A percentile compares a stretch with the other conserved stretches of the same genome.
Evolutionary conservation across 2,113 vertebrate genomes (phyloP).

Genomic region (Lampris megalopsis): DNA sequence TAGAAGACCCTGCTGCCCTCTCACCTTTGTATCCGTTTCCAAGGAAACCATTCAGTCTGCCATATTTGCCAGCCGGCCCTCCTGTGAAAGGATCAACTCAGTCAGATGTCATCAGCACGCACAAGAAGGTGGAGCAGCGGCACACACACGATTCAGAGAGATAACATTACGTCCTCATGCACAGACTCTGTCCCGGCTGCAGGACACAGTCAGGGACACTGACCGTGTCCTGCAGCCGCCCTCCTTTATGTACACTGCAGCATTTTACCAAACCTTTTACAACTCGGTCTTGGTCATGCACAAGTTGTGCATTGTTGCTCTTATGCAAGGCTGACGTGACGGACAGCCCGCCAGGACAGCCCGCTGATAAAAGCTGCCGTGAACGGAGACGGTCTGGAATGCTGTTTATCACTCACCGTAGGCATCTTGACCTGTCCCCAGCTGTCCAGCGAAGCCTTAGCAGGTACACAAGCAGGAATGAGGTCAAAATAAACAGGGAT

Average conservation of each 20-base stretch:
- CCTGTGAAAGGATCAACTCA: conserved; percentile 50
- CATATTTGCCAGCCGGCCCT: conserved; percentile 76
- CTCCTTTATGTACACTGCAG: too few species aligned
- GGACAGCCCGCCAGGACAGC: background rate
- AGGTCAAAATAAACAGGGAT: background rate
- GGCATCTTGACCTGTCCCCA: conserved; percentile 58
- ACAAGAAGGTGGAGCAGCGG: background rate
- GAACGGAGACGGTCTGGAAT: conserved; percentile 1
- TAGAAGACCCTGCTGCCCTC: background rate
- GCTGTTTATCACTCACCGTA: conserved; percentile 55
- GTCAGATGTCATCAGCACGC: conserved; percentile 13
- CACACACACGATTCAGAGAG: background rate
- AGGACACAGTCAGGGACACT: too few species aligned
- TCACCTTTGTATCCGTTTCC: conserved; percentile 81
- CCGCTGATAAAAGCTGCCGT: background rate
- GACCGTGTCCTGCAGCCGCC: too few species aligned
- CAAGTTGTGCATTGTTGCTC: background rate
- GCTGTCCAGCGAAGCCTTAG: conserved; percentile 63
- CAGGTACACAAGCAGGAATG: conserved; percentile 23
- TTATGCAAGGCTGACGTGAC: background rate
- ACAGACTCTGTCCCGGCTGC: too few species aligned
- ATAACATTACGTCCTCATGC: too few species aligned
- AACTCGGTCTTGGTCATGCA: too few species aligned
- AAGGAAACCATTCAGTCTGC: conserved; percentile 60
- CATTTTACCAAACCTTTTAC: too few species aligned